A percentile compares a stretch with the other conserved stretches of the same genome.
phyloP scores from a whole-genome alignment of 2,888 invertebrate species.

The Ceramica pisi region DNA sequence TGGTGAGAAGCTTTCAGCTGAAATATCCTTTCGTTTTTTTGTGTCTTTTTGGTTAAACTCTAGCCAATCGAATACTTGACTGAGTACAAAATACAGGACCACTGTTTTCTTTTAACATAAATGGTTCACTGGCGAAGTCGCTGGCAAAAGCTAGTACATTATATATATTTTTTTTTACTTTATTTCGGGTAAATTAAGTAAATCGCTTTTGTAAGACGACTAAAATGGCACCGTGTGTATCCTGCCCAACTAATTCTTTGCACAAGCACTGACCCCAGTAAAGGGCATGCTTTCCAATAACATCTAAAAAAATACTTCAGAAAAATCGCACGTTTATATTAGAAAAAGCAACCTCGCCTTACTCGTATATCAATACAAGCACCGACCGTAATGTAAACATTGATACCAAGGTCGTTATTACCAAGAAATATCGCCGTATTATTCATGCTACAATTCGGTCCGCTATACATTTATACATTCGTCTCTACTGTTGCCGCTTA shows the following conservation, averaged over 20 bases:
- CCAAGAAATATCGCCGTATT: conserved; percentile 57
- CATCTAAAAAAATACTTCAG: conserved; percentile 11
- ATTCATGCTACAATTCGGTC: conserved; percentile 55
- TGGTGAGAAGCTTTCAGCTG: background rate
- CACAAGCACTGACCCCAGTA: conserved; percentile 10
- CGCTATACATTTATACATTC: conserved; percentile 47
- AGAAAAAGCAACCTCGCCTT: conserved; percentile 37
- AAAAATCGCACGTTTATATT: conserved; percentile 44
- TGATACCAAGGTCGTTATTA: conserved; percentile 61
- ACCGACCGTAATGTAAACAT: conserved; percentile 59
- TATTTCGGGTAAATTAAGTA: no score
- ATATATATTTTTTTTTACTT: no score
- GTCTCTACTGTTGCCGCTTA: conserved; percentile 40
- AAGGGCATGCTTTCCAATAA: conserved; percentile 4
- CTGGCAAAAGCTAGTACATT: no score
- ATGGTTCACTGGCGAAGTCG: no score
- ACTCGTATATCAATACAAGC: conserved; percentile 52
- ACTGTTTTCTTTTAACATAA: no score
- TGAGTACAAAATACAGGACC: no score
- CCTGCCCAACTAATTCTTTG: background rate
- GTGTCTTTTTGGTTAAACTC: background rate
- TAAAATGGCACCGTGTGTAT: background rate
- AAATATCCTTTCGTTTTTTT: background rate
- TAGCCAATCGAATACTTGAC: background rate
- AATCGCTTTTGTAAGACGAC: no score